Evolutionary conservation across 2,888 invertebrate genomes (phyloP).

Genomic region (Pilophorus perplexus): DNA sequence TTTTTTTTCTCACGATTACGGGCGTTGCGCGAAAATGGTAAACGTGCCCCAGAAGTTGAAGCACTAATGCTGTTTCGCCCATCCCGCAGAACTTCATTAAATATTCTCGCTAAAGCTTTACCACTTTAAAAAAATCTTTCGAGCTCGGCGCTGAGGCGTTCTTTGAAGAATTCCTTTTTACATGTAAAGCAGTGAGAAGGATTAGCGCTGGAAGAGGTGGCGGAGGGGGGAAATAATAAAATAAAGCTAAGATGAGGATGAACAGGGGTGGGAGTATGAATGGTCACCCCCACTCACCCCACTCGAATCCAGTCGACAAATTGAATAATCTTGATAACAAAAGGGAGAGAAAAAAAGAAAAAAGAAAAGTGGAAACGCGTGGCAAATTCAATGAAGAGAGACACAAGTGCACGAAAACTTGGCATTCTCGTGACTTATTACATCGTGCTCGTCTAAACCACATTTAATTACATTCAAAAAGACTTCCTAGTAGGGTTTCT

Average conservation of each 20-base stretch:
- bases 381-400: conserved; percentile 5
- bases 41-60: conserved; percentile 6
- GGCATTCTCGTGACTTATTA: conserved; percentile 8
- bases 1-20: too few species aligned
- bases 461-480: conserved; percentile 14
- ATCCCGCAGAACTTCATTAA: conserved; percentile 7
- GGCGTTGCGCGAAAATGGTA: conserved; percentile 14
- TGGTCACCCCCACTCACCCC: too few species aligned
- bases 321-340: conserved; percentile 17
- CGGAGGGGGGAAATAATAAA: conserved; percentile 1
- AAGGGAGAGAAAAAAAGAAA: too few species aligned
- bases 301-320: conserved; percentile 13
- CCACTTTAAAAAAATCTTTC: conserved; percentile 16
- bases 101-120: conserved; percentile 16
- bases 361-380: neutral
- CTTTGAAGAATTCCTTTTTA: conserved; percentile 15
- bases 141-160: conserved; percentile 1
- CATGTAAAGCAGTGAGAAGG: conserved; percentile 12
- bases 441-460: conserved; percentile 9
- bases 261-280: neutral
- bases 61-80: conserved; percentile 14
- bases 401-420: conserved; percentile 13
- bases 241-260: neutral
- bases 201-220: neutral
- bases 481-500: too few species aligned